Evolutionary conservation across 2,113 vertebrate species (phyloP).

Genomic region (Nanorana parkeri): DNA sequence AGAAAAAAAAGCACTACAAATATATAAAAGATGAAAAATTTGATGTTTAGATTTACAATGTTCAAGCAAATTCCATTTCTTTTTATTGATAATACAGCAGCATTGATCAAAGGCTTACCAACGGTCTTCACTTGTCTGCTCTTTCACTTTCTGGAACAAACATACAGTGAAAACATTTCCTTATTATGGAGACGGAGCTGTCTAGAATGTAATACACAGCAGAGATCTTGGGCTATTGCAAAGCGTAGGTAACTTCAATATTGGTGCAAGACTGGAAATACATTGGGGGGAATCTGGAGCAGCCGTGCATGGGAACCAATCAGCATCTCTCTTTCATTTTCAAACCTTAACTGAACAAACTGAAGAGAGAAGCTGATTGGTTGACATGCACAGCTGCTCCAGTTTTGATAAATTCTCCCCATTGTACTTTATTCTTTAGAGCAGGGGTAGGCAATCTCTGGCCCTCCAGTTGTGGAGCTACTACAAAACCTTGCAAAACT

Average conservation of each 20-base stretch:
- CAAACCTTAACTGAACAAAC: too few relatives aligned
- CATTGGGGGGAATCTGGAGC: too few relatives aligned
- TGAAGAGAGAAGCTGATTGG: too few relatives aligned
- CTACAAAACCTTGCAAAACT: too few relatives aligned
- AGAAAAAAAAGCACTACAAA: neutral
- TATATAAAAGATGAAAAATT: neutral
- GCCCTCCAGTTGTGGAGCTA: too few relatives aligned
- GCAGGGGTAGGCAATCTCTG: too few relatives aligned
- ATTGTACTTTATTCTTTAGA: too few relatives aligned
- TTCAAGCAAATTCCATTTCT: slow-evolving; percentile 32
- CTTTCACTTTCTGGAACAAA: slow-evolving; percentile 55
- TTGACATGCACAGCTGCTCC: too few relatives aligned
- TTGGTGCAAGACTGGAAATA: too few relatives aligned
- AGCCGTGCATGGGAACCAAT: too few relatives aligned
- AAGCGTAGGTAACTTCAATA: neutral
- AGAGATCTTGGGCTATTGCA: neutral
- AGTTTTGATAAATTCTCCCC: too few relatives aligned
- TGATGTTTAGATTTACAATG: slow-evolving; percentile 10
- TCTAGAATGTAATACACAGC: neutral
- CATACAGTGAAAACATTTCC: slow-evolving; percentile 20
- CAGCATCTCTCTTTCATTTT: too few relatives aligned
- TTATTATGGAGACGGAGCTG: slow-evolving; percentile 12
- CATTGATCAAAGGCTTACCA: slow-evolving; percentile 66
- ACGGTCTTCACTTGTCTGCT: slow-evolving; percentile 67
- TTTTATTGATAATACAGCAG: slow-evolving; percentile 42